Evolutionary conservation across 2,113 vertebrate species (phyloP).

Genomic region (Piprites chloris): DNA sequence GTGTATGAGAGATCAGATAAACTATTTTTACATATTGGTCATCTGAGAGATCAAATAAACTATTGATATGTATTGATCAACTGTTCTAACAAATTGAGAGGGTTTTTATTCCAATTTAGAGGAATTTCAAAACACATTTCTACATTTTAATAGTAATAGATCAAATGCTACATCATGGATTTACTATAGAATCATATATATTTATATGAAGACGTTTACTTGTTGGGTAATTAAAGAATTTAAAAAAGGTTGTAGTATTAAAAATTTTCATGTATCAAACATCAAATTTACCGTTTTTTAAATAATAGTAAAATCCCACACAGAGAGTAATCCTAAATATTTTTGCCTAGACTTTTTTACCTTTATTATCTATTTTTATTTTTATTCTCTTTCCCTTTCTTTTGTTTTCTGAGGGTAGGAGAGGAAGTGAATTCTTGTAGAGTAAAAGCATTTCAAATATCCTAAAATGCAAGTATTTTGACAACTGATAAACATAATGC

Average conservation of each 20-base stretch:
- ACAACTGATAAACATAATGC: not conserved
- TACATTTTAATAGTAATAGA: not conserved
- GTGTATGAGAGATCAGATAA: not conserved
- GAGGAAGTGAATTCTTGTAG: not conserved
- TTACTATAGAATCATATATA: not conserved
- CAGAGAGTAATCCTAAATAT: not conserved
- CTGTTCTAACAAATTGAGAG: not conserved
- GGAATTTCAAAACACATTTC: not conserved
- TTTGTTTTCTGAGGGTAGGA: not conserved
- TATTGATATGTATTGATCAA: not conserved
- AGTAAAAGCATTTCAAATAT: not conserved
- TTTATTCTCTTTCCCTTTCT: not conserved
- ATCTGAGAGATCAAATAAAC: not conserved
- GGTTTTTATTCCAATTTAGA: not conserved
- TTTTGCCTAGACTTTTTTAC: not conserved
- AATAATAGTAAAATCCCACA: not conserved
- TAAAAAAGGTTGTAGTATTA: not conserved
- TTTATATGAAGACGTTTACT: not conserved
- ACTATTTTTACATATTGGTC: not conserved
- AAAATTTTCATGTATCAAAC: not conserved
- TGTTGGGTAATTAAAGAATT: not conserved
- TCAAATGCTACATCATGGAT: not conserved
- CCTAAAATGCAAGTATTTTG: not conserved
- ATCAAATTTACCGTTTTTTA: not conserved
- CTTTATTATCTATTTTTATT: not conserved